A percentile compares a stretch with the other conserved stretches of the same genome.
Evolutionary conservation across 92 coral and sea anemone genomes (phyloP).

Genomic region (Meandrina meandrites): DNA sequence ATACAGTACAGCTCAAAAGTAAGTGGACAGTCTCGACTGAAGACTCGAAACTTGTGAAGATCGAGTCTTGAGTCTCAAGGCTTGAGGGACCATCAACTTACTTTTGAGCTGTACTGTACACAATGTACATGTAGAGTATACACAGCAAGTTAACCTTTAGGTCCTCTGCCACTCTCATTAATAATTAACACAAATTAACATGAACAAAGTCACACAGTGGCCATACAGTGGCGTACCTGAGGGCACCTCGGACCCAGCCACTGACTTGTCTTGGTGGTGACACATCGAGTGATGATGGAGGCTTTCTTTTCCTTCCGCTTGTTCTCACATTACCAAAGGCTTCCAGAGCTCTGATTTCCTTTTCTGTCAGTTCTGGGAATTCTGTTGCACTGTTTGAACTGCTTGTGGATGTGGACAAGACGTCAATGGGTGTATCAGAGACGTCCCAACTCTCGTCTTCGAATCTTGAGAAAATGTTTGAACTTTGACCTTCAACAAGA

Average conservation of each 20-base stretch:
- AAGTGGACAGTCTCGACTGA: too few relatives aligned
- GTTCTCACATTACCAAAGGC: constrained; percentile 90
- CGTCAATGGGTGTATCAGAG: constrained; percentile 50
- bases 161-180: neutral
- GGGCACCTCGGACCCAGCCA: constrained; percentile 97
- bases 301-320: constrained; percentile 96
- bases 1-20: too few relatives aligned
- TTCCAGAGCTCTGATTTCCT: constrained; percentile 77
- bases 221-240: constrained; percentile 72
- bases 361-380: constrained; percentile 71
- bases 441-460: constrained; percentile 49
- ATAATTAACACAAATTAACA: too few relatives aligned
- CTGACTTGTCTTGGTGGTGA: constrained; percentile 84
- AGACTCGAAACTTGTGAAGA: too few relatives aligned
- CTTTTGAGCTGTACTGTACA: too few relatives aligned
- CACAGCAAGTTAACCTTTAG: too few relatives aligned
- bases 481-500: neutral
- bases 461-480: constrained; percentile 5
- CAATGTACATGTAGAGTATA: too few relatives aligned
- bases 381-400: constrained; percentile 52
- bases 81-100: too few relatives aligned
- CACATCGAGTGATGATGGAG: constrained; percentile 84
- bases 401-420: constrained; percentile 53
- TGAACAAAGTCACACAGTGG: neutral
- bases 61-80: too few relatives aligned